Evolutionary conservation across 2,113 vertebrate genomes (phyloP).

Genomic region (Sinocyclocheilus anophthalmus): DNA sequence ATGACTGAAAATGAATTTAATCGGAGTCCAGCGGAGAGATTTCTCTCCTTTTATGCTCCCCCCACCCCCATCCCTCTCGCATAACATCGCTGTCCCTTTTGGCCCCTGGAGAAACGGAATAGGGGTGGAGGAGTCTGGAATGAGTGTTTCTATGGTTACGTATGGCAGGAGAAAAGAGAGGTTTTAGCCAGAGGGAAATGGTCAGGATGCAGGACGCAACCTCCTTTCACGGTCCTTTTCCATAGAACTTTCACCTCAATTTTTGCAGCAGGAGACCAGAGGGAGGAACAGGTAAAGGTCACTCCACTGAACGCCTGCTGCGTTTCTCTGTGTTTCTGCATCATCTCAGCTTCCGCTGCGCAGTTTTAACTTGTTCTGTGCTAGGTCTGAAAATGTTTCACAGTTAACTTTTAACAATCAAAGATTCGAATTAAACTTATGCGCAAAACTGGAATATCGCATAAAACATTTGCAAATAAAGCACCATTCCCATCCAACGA

Average conservation of each 20-base stretch:
- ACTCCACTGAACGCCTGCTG: slow-evolving; percentile 22
- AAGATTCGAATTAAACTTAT: too few species aligned
- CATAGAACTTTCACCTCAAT: slow-evolving; percentile 33
- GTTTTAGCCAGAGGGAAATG: slow-evolving; percentile 16
- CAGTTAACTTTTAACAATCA: background rate
- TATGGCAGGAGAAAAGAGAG: slow-evolving; percentile 6
- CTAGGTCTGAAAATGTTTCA: background rate
- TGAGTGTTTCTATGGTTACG: slow-evolving; percentile 38
- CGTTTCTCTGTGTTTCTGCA: background rate
- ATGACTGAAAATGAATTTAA: slow-evolving; percentile 41
- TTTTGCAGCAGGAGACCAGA: slow-evolving; percentile 26
- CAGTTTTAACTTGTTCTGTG: background rate
- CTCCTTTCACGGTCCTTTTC: slow-evolving; percentile 19
- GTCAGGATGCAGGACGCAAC: slow-evolving; percentile 29
- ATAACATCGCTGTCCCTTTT: slow-evolving; percentile 30
- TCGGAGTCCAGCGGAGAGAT: slow-evolving; percentile 11
- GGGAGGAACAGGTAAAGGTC: slow-evolving; percentile 17
- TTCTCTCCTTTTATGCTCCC: background rate
- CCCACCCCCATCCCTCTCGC: background rate
- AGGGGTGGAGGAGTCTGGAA: slow-evolving; percentile 33
- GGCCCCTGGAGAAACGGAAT: slow-evolving; percentile 20
- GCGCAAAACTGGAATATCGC: too few species aligned
- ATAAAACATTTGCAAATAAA: too few species aligned
- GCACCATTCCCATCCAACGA: too few species aligned
- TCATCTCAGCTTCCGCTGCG: background rate